Conservation (phyloP, 2,113 vertebrate genomes). For the Brachirus orientalis region DNA sequence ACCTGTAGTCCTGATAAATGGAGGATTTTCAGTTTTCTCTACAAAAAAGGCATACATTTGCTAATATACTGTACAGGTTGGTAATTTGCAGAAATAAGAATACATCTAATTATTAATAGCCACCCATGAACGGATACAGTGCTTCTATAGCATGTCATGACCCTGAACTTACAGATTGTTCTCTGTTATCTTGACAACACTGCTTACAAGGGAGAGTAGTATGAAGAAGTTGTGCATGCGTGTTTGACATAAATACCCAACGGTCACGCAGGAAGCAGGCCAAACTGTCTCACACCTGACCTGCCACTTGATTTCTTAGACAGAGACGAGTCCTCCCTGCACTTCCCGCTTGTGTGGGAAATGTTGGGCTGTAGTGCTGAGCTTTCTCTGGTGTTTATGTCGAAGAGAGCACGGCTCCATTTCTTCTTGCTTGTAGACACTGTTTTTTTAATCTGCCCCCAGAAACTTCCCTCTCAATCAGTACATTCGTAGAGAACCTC, state of each 20-base stretch:
- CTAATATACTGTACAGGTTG: background rate
- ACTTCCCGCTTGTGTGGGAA: conserved; percentile 3
- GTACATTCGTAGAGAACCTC: conserved; percentile 49
- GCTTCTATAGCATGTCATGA: conserved; percentile 41
- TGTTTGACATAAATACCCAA: conserved; percentile 25
- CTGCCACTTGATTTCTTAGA: background rate
- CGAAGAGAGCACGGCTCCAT: background rate
- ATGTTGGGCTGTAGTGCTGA: background rate
- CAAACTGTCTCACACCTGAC: conserved; percentile 7
- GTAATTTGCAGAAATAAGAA: conserved; percentile 4
- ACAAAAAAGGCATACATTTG: too few species aligned
- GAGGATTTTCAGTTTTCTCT: background rate
- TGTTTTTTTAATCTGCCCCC: conserved; percentile 12
- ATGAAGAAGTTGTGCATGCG: background rate
- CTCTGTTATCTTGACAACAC: conserved; percentile 18
- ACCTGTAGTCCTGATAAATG: background rate
- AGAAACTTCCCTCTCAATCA: conserved; percentile 22
- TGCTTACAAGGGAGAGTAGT: conserved; percentile 1
- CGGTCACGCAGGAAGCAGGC: background rate
- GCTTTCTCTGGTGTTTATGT: background rate
- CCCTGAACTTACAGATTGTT: conserved; percentile 35
- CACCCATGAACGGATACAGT: conserved; percentile 6
- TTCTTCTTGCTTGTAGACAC: conserved; percentile 12
- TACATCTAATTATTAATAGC: background rate
- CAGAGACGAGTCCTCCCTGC: background rate